Base-by-base conservation (phyloP, 2,888 invertebrate species). In the Pasiphila rectangulata region DNA sequence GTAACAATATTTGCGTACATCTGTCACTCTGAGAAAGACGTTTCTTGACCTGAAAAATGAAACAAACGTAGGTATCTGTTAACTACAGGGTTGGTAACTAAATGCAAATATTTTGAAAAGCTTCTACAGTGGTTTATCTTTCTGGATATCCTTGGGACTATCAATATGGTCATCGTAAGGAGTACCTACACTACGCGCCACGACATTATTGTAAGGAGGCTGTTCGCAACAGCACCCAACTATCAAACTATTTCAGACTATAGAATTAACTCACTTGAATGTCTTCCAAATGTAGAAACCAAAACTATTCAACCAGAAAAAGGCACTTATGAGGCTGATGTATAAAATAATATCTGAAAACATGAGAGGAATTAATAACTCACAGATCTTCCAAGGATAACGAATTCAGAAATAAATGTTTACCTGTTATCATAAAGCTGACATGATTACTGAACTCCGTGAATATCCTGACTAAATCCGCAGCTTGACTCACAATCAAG, bases 231-330 rank as follows among this genome's bases (percentile, higher is more conserved):
- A n/a, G n/a, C n/a, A n/a, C n/a, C n/a, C n/a, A n/a, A n/a, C n/a
- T n/a, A n/a, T n/a, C n/a, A n/a, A n/a, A n/a, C n/a, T n/a, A n/a
- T n/a, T n/a, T n/a, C n/a, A n/a, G n/a, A n/a, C 10, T 6, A 32
- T 17, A 19, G 19, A 20, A 34, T 13, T 12, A 24, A 76, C 88
- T 84, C 83, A 93, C 93, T 91, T 93, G 70, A 96, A 96, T 1
- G 95, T 96, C 73, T 93, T 95, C 96, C 96, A 96, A 53, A 96
- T 94, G 72, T 96, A 96, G 72, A 94, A 96, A 37, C 95, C 96
- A 53, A 95, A 90, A 69, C 95, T 94, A 61, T 94, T 96, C 2
- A 96, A 82, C 96, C 96, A 96, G 69, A 96, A 95, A 79, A 95
- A 96, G 38, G 95, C 94, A 20, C 93, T 95, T 56, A 95, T 72